These are phyloP conservation scores for Lasioglossum lativentre DNA, from an alignment of 2,888 invertebrate genomes.

Conservation along the genomic window DNA sequence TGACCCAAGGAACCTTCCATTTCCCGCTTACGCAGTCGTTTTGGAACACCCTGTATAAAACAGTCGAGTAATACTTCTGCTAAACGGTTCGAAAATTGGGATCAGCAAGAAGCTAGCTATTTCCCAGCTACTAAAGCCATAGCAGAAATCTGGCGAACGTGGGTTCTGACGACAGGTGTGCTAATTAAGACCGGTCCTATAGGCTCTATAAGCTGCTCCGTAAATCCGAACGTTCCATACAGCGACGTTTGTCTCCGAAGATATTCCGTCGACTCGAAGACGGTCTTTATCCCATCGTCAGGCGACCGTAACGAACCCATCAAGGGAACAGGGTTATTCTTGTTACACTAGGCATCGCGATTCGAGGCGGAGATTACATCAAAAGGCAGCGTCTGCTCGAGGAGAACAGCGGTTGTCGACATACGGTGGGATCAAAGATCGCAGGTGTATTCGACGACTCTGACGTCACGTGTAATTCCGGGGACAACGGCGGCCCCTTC, in stretches of 20 bases:
- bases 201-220: no score
- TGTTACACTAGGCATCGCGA: constrained; percentile 21
- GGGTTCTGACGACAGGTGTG: background rate
- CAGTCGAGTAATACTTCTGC: no score
- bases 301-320: constrained; percentile 22
- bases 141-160: background rate
- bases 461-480: background rate
- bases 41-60: no score
- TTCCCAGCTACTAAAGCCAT: background rate
- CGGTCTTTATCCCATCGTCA: constrained; percentile 23
- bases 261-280: constrained; percentile 11
- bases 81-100: no score
- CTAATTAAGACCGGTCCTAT: background rate
- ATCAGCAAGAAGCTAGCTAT: no score
- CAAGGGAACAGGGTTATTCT: constrained; percentile 26
- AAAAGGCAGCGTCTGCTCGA: background rate
- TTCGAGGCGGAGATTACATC: constrained; percentile 14
- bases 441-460: background rate
- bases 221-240: background rate
- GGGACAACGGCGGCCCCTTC: background rate
- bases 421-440: background rate
- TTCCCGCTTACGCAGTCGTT: no score
- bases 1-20: no score
- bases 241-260: background rate
- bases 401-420: background rate